These are phyloP conservation scores for Diabrotica undecimpunctata DNA, from an alignment of 1,140 invertebrate species.

Conservation along the genomic window DNA sequence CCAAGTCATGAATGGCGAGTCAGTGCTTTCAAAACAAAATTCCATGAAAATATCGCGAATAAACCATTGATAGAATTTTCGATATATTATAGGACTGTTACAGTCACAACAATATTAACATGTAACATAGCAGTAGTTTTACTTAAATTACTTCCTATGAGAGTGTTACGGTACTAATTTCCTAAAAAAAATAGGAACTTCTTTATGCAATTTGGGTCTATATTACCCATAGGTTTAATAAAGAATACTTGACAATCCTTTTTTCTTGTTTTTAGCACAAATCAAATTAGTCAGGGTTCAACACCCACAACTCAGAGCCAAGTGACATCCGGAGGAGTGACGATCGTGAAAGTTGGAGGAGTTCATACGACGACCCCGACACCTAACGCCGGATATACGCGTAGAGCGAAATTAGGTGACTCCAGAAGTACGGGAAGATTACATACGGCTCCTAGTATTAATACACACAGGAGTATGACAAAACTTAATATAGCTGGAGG, in stretches of 20 bases:
- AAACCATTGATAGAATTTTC: too few relatives aligned
- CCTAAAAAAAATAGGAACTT: too few relatives aligned
- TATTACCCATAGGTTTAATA: too few relatives aligned
- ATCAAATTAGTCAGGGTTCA: slow-evolving; percentile 39
- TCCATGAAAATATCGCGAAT: too few relatives aligned
- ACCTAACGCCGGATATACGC: slow-evolving; percentile 55
- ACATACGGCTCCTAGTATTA: slow-evolving; percentile 62
- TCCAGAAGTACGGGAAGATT: slow-evolving; percentile 65
- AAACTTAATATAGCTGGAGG: slow-evolving; percentile 65
- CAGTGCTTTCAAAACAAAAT: too few relatives aligned
- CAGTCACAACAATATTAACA: too few relatives aligned
- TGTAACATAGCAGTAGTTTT: too few relatives aligned
- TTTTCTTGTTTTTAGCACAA: slow-evolving; percentile 34
- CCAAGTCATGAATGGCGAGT: too few relatives aligned
- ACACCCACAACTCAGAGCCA: slow-evolving; percentile 54
- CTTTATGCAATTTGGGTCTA: too few relatives aligned
- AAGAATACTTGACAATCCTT: neutral
- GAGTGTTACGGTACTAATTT: too few relatives aligned
- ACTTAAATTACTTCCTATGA: too few relatives aligned
- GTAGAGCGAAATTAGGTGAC: slow-evolving; percentile 62
- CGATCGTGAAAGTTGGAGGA: slow-evolving; percentile 71
- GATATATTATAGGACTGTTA: too few relatives aligned
- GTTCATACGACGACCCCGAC: slow-evolving; percentile 27
- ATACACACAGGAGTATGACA: slow-evolving; percentile 70
- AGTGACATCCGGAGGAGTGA: slow-evolving; percentile 63